phyloP scores from a whole-genome alignment of 2,888 invertebrate species.

The Machimus atricapillus region DNA sequence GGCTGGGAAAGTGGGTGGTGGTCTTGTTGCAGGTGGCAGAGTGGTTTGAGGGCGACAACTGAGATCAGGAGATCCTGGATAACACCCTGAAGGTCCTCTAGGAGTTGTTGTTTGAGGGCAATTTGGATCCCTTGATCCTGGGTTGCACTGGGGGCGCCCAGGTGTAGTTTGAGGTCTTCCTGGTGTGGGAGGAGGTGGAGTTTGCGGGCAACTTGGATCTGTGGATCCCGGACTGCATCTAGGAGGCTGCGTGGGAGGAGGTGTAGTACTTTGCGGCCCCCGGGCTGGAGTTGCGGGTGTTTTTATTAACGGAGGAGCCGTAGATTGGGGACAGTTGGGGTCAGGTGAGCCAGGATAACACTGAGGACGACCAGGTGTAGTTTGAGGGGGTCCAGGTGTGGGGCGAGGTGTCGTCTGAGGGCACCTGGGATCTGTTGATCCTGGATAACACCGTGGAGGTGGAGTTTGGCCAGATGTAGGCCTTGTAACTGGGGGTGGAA shows the following conservation, averaged over 20 bases:
- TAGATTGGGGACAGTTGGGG: constrained; percentile 53
- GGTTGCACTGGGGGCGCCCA: constrained; percentile 52
- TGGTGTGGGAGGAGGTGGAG: constrained; percentile 43
- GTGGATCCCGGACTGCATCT: constrained; percentile 56
- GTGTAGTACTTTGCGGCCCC: neutral
- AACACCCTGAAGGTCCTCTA: constrained; percentile 46
- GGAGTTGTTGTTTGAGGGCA: constrained; percentile 53
- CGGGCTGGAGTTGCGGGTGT: neutral
- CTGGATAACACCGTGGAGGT: constrained; percentile 60
- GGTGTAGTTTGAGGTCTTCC: neutral
- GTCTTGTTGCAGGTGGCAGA: neutral
- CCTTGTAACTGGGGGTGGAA: neutral
- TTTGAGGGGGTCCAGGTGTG: neutral
- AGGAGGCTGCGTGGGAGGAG: constrained; percentile 40
- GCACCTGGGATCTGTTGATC: constrained; percentile 62
- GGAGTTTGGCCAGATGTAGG: neutral
- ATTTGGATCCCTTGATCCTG: constrained; percentile 55
- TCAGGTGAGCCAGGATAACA: constrained; percentile 49
- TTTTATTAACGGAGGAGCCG: constrained; percentile 42
- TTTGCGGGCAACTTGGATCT: constrained; percentile 60
- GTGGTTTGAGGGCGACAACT: constrained; percentile 44
- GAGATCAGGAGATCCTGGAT: constrained; percentile 57
- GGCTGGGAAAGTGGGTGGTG: neutral
- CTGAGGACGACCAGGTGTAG: too few relatives aligned
- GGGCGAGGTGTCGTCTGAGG: constrained; percentile 51